Evolutionary conservation across 1,140 invertebrate species (phyloP).

Genomic region (Lordiphosa clarofinis): DNA sequence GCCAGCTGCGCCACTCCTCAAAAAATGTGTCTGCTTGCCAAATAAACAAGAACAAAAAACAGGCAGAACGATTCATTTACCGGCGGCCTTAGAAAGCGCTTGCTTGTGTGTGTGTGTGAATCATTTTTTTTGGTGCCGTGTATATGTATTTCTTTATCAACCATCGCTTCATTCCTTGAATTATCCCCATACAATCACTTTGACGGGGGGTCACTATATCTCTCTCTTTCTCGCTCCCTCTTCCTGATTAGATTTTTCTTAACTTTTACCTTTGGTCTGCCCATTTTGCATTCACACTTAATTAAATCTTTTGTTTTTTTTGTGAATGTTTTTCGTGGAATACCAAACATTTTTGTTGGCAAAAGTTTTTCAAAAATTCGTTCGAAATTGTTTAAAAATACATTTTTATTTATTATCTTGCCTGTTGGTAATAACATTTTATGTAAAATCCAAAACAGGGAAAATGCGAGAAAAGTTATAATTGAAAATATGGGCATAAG

Average conservation of each 20-base stretch:
- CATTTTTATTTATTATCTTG: constrained; percentile 63
- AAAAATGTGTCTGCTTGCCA: constrained; percentile 32
- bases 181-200: constrained; percentile 32
- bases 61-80: constrained; percentile 44
- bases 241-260: constrained; percentile 27
- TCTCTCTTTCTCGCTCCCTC: background rate
- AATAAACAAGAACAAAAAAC: constrained; percentile 13
- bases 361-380: constrained; percentile 20
- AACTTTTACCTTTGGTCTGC: constrained; percentile 39
- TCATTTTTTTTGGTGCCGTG: constrained; percentile 53
- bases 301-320: constrained; percentile 43
- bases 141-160: constrained; percentile 63
- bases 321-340: constrained; percentile 7
- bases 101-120: constrained; percentile 41
- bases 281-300: constrained; percentile 63
- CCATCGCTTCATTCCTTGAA: constrained; percentile 51
- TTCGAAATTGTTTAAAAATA: constrained; percentile 47
- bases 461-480: constrained; percentile 32
- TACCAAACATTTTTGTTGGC: constrained; percentile 3
- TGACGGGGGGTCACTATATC: constrained; percentile 52
- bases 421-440: constrained; percentile 21
- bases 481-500: constrained; percentile 48
- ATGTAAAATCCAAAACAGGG: constrained; percentile 32
- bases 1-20: constrained; percentile 47
- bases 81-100: constrained; percentile 43